Evolutionary conservation across 2,888 invertebrate species (phyloP), one percentile per base, ranked within the genome.

Genomic region (Calephelis perditalis): DNA sequence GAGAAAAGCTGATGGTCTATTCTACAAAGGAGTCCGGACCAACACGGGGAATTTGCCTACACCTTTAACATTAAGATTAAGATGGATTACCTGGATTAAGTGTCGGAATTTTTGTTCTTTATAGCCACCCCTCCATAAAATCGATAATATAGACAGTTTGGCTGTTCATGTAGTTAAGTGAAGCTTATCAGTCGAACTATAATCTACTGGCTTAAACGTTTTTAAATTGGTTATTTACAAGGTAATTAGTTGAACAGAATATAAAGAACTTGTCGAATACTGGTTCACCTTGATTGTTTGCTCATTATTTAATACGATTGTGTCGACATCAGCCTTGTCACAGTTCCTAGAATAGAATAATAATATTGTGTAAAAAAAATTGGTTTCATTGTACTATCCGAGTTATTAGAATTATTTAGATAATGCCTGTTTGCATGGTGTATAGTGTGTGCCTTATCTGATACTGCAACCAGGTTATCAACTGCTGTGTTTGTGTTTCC

Each of bases 381-480:
- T 59, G 12, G 58, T 62, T 60, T 54, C 44, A 58, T 58, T 63
- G 59, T 62, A 45, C 59, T 61, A 65, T 66, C 62, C 57, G 46
- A 65, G 65, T 68, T 69, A 69, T 69, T 69, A 68, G 68, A 65
- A 65, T 62, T 68, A 67, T 68, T 72, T 68, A 69, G 67, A 63
- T 66, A 64, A 49, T 62, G 52, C 58, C 70, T 71, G 71, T 71
- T 68, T 67, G 78, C 74, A 72, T 62, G 35, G 52, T 58, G 59
- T 65, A 68, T 69, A 69, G 63, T 69, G 74, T 73, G 67, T 59
- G 63, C 61, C 71, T 78, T 84, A 87, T 86, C 86, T 80, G 75
- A 67, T 69, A 71, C 74, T 77, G 80, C 84, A 86, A 84, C 82
- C 86, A 82, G 84, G 86, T 83, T 87, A 86, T 87, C 87, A 79